Base-by-base conservation (phyloP, 2,888 invertebrate species). In the Meloe dianella region DNA sequence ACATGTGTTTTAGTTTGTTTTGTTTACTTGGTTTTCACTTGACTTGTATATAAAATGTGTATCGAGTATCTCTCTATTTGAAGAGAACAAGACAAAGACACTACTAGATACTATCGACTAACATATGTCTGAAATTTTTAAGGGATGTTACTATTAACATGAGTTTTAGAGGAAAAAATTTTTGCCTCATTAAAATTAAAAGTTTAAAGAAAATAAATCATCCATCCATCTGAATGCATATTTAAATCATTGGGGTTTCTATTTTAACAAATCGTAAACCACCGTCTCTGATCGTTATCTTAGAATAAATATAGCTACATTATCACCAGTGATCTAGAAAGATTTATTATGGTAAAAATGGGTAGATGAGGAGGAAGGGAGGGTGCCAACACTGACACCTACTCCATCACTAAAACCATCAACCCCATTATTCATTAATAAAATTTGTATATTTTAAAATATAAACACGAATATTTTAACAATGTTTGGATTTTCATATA, bases 191-290 rank as follows among this genome's bases (percentile, higher is more conserved):
- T 54, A 54, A 20, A 54, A 4, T 24, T 14, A 24, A 24, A 20
- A 5, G 24, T 24, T 54, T 1, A 6, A 14, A 54, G n/a, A n/a
- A 54, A 54, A 54, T 54, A 54, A 54, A 54, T 54, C 54, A 54
- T 54, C 54, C 54, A 5, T 22, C 27, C 27, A 54, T 54, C 24
- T 54, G 24, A n/a, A 12, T 54, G 54, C 54, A 54, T 54, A 12
- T 54, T 54, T 24, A 54, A 54, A 54, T 54, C 12, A 5, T 12
- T 22, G 51, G 51, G 20, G 32, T 24, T 9, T 59, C 59, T 59
- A 35, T 32, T 59, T 59, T 59, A 58, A 58, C 58, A 20, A 58
- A 30, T 58, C 58, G 17, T 35, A 12, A 59, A 59, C 59, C 59
- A 35, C 59, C 9, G 9, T 47, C 47, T 8, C n/a, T 20, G 59